Base-by-base conservation (phyloP, 2,888 invertebrate species). In the Drosophila meridionalis region DNA sequence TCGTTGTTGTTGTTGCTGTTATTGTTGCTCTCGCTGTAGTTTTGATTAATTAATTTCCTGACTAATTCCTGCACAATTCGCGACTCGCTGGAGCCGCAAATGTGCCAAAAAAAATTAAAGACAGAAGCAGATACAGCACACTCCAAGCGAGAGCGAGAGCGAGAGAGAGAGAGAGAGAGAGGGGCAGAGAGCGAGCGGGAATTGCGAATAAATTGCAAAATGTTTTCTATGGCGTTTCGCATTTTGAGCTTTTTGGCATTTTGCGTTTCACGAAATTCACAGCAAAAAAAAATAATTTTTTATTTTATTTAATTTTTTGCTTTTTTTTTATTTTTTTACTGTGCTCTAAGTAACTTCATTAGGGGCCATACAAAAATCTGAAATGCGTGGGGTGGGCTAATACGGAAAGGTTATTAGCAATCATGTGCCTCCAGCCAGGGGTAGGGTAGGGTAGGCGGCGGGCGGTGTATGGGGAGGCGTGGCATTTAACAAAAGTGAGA, bases 31-130 rank as follows among this genome's bases (percentile, higher is more conserved):
- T 69, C 43, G 86, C 87, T 77, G 79, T 81, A 85, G 87, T 85
- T 86, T 86, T 86, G 86, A 87, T 87, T 87, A 87, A 87, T 87
- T 87, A 87, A 87, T 87, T 87, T 87, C 86, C 87, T 87, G 87
- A 87, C 87, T 87, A 86, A 87, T 87, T 87, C 87, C 81, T 84
- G 83, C 81, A 78, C 84, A 85, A 85, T 83, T 80, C 83, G 73
- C 85, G 87, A 85, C 86, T 83, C 76, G 80, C 82, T 81, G 87
- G 85, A 87, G 87, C 87, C 85, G 73, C 82, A 75, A 82, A 84
- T 80, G 72, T 81, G 78, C 82, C 77, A 82, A 84, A 84, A 76
- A 80, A 75, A 83, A 80, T 76, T 72, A 69, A 59, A 68, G 36
- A 70, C 36, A 36, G 34, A 59, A 42, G 8, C n/a, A 43, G 14